Conservation (phyloP, 2,888 invertebrate genomes). For the Ligdia adustata region DNA sequence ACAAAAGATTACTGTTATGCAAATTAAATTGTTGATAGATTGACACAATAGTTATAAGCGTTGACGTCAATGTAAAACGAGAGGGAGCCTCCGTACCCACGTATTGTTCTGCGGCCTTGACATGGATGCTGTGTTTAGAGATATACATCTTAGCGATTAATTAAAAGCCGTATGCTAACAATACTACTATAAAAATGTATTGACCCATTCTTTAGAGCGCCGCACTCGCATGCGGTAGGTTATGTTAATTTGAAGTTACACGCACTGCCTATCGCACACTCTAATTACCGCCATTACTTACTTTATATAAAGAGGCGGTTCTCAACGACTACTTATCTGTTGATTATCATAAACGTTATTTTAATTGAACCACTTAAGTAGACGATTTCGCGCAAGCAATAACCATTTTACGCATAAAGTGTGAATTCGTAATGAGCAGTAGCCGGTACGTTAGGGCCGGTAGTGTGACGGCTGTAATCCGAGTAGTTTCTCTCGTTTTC, state of each 20-base stretch:
- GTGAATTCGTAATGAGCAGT: conserved; percentile 40
- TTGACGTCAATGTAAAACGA: conserved; percentile 49
- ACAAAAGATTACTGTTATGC: conserved; percentile 8
- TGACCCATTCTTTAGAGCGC: conserved; percentile 38
- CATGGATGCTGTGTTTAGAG: conserved; percentile 66
- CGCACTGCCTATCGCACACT: conserved; percentile 23
- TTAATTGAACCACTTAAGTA: conserved; percentile 31
- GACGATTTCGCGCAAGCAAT: conserved; percentile 23
- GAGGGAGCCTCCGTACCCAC: conserved; percentile 50
- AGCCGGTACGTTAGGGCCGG: conserved; percentile 26
- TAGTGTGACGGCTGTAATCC: conserved; percentile 22
- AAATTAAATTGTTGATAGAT: conserved; percentile 11
- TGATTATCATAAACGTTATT: conserved; percentile 38
- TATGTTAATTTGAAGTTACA: conserved; percentile 29
- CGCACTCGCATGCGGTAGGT: conserved; percentile 33
- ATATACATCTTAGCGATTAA: conserved; percentile 68
- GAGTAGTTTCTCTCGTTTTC: conserved; percentile 36
- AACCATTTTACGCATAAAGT: conserved; percentile 23
- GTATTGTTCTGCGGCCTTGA: conserved; percentile 74
- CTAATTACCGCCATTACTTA: conserved; percentile 35
- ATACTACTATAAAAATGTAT: conserved; percentile 57
- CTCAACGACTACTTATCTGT: conserved; percentile 30
- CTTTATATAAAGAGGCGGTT: conserved; percentile 30
- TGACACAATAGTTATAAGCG: conserved; percentile 34
- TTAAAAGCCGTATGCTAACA: conserved; percentile 64